These are phyloP conservation scores for Loxodonta africana DNA, from an alignment of 2,113 vertebrate genomes.

Conservation along the genomic window DNA sequence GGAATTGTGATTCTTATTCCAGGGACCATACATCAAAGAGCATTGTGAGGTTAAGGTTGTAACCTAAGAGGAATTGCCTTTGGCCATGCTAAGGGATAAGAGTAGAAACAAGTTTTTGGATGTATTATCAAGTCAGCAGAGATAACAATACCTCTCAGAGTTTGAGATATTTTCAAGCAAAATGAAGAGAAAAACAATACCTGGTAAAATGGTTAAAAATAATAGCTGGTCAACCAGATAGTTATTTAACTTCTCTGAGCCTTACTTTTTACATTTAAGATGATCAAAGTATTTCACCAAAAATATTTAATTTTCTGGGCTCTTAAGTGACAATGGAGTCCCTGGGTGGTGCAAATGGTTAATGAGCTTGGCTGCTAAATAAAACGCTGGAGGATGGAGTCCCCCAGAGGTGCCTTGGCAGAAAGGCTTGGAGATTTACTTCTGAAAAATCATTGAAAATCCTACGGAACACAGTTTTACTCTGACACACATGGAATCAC, in stretches of 20 bases:
- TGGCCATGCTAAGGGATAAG: neutral
- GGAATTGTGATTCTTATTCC: neutral
- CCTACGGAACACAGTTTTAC: neutral
- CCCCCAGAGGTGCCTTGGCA: neutral
- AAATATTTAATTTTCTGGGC: neutral
- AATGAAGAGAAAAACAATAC: conserved; percentile 10
- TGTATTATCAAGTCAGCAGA: neutral
- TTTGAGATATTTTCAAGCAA: neutral
- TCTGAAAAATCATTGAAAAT: neutral
- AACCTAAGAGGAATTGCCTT: neutral
- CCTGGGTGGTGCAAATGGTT: neutral
- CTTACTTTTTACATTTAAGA: conserved; percentile 22
- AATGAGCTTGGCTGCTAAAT: too few species aligned
- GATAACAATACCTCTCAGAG: neutral
- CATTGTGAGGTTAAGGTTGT: neutral
- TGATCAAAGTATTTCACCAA: neutral
- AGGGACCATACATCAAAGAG: neutral
- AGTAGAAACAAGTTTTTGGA: neutral
- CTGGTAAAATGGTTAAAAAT: neutral
- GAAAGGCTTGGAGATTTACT: neutral
- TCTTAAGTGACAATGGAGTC: neutral
- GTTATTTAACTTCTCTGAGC: neutral
- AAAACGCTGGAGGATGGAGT: neutral
- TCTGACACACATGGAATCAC: neutral
- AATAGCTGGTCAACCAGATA: neutral